Evolutionary conservation across 2,888 invertebrate genomes (phyloP).

Genomic region (Ennomos fuscantarius): DNA sequence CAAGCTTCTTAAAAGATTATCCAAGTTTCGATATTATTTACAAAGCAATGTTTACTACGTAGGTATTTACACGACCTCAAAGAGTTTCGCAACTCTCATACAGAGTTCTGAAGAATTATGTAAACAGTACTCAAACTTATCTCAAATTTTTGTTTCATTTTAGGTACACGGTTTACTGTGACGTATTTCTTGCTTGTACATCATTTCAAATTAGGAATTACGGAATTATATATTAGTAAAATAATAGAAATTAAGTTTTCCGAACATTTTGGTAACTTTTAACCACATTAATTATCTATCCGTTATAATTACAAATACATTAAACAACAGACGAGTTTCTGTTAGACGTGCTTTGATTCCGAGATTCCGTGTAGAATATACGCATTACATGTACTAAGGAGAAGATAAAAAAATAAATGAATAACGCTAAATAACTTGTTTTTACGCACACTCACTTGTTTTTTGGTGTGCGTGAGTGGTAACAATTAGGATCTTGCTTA

Average conservation of each 20-base stretch:
- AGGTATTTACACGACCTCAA: constrained; percentile 24
- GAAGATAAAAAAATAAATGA: no score
- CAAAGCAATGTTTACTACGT: constrained; percentile 24
- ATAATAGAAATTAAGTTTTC: no score
- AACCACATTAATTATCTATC: no score
- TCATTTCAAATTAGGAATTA: not conserved
- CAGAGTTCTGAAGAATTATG: constrained; percentile 1
- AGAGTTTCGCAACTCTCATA: constrained; percentile 17
- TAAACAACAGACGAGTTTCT: no score
- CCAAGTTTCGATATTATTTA: constrained; percentile 21
- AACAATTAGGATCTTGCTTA: not conserved
- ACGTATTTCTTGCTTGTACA: not conserved
- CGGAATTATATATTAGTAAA: no score
- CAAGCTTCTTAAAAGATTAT: constrained; percentile 22
- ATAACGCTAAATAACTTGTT: no score
- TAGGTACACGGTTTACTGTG: not conserved
- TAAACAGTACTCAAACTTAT: constrained; percentile 14
- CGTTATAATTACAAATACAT: no score
- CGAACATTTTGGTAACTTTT: no score
- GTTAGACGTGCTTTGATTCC: no score
- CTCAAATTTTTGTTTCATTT: not conserved
- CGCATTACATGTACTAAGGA: not conserved
- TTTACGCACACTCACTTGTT: no score
- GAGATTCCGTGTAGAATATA: no score
- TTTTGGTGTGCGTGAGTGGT: no score